Percentiles rank a stretch among this genome's conserved stretches.
Conservation (phyloP, 2,113 vertebrate genomes). For the Progne subis region DNA sequence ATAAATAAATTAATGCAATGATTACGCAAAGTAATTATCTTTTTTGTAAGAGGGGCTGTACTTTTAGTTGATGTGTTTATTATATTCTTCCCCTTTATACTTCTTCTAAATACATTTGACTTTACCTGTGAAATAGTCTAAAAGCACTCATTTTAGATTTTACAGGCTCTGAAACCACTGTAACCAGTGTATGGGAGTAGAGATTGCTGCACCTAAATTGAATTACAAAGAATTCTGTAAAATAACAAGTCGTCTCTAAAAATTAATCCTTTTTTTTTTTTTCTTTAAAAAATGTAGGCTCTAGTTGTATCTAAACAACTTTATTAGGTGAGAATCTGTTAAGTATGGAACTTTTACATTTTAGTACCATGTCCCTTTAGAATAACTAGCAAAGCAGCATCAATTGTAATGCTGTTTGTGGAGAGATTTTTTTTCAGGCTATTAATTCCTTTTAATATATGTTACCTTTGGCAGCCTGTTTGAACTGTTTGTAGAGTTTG, state of each 20-base stretch:
- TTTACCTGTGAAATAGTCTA: constrained; percentile 10
- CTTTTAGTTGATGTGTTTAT: neutral
- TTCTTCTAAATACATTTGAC: neutral
- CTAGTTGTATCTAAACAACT: constrained; percentile 62
- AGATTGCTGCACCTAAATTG: constrained; percentile 3
- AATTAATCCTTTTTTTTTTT: constrained; percentile 37
- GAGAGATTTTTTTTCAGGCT: constrained; percentile 53
- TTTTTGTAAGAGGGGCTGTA: neutral
- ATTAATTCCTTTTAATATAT: constrained; percentile 65
- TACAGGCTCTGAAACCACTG: constrained; percentile 23
- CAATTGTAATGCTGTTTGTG: constrained; percentile 63
- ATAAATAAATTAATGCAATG: neutral
- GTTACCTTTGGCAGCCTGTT: constrained; percentile 57
- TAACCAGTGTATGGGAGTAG: neutral
- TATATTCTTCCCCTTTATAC: neutral
- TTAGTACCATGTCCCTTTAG: constrained; percentile 62
- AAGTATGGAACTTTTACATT: constrained; percentile 59
- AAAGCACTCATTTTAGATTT: constrained; percentile 31
- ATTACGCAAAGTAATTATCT: neutral
- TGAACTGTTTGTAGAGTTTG: constrained; percentile 60
- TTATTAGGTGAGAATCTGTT: constrained; percentile 72
- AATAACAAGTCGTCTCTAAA: constrained; percentile 52
- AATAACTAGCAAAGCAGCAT: constrained; percentile 60
- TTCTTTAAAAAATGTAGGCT: constrained; percentile 41
- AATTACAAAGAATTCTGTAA: constrained; percentile 50